These are phyloP conservation scores for Semotilus atromaculatus DNA, from an alignment of 2,797 vertebrate genomes.

Conservation along the genomic window DNA sequence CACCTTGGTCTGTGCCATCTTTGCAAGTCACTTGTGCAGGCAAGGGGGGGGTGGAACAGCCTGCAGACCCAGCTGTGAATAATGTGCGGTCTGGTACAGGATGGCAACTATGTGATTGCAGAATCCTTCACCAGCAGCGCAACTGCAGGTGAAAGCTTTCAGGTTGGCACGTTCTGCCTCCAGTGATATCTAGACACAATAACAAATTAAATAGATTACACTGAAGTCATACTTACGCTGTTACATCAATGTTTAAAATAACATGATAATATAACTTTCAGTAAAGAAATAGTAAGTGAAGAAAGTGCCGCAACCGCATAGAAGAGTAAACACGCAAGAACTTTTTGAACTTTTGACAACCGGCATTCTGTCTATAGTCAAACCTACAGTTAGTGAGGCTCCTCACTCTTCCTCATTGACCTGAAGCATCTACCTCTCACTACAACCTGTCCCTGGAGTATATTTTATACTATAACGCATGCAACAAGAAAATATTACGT, in stretches of 20 bases:
- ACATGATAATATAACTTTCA: neutral
- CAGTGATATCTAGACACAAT: slow-evolving; percentile 1
- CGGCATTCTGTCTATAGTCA: neutral
- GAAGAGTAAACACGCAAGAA: too few relatives aligned
- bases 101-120: slow-evolving; percentile 3
- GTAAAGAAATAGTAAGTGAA: neutral
- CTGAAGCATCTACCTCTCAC: too few relatives aligned
- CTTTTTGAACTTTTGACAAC: neutral
- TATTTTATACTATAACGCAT: too few relatives aligned
- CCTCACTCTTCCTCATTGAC: too few relatives aligned
- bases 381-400: too few relatives aligned
- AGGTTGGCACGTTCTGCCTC: neutral
- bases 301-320: neutral
- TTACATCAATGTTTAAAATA: neutral
- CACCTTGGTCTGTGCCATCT: too few relatives aligned
- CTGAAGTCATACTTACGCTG: neutral
- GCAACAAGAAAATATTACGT: too few relatives aligned
- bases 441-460: too few relatives aligned
- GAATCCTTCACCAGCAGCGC: neutral
- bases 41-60: too few relatives aligned
- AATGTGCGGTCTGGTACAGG: neutral
- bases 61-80: neutral
- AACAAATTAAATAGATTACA: slow-evolving; percentile 1
- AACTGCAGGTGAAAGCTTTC: neutral
- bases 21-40: too few relatives aligned